Evolutionary conservation across 1,140 invertebrate species (phyloP).

Genomic region (Pachypeltis micranthus): DNA sequence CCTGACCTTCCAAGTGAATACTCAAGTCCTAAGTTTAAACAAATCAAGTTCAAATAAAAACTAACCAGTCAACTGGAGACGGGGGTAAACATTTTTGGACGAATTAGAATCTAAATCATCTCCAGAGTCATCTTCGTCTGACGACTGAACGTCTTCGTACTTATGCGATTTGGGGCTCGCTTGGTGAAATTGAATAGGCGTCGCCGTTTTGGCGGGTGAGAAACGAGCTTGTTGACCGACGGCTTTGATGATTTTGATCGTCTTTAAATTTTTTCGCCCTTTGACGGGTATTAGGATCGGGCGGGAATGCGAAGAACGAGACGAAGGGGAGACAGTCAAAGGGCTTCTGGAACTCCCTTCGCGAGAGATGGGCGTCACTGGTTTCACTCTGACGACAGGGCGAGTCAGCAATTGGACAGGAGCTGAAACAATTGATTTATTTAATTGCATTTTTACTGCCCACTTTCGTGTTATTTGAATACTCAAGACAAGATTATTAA

Average conservation of each 20-base stretch:
- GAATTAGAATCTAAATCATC: conserved; percentile 20
- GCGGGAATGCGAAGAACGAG: conserved; percentile 35
- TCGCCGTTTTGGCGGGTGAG: too few species aligned
- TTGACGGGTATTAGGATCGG: conserved; percentile 55
- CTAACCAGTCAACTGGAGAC: conserved; percentile 26
- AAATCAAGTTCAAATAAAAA: too few species aligned
- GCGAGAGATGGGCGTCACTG: background rate
- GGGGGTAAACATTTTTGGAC: conserved; percentile 21
- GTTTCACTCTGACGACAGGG: background rate
- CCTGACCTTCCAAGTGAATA: too few species aligned
- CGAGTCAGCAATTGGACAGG: background rate
- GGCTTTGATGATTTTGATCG: conserved; percentile 59
- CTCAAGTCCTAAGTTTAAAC: too few species aligned
- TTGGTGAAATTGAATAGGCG: conserved; percentile 14
- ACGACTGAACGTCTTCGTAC: conserved; percentile 21
- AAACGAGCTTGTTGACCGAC: conserved; percentile 36
- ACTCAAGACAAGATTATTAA: too few species aligned
- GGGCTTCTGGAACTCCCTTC: background rate
- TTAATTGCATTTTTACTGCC: too few species aligned
- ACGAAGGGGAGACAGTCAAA: background rate
- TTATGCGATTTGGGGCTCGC: conserved; percentile 10
- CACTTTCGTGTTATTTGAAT: too few species aligned
- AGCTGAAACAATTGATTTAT: too few species aligned
- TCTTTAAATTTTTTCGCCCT: conserved; percentile 40
- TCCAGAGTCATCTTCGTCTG: conserved; percentile 25